Percentiles rank a stretch among this genome's conserved stretches.
Evolutionary conservation across 1,140 invertebrate species (phyloP).

Genomic region (Microplitis demolitor): DNA sequence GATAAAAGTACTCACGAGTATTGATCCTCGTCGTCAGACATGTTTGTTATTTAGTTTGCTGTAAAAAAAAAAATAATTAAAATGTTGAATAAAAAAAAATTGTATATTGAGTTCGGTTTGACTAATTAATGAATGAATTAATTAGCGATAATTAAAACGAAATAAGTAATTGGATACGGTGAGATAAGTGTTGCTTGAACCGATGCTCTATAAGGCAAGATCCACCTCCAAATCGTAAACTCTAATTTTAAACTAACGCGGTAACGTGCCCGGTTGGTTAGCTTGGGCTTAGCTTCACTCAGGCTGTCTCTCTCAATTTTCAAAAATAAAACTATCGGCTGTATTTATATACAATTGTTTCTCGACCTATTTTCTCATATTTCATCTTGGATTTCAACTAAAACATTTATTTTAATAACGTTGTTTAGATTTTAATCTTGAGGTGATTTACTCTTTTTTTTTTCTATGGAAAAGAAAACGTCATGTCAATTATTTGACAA

Average conservation of each 20-base stretch:
- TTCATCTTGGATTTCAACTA: no score
- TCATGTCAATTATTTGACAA: no score
- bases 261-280: neutral
- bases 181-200: constrained; percentile 51
- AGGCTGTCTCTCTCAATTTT: neutral
- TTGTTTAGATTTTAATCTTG: no score
- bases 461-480: no score
- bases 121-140: neutral
- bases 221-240: constrained; percentile 46
- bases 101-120: neutral
- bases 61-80: constrained; percentile 45
- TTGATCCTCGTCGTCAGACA: constrained; percentile 63
- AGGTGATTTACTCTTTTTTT: no score
- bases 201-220: constrained; percentile 60
- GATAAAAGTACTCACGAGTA: constrained; percentile 57
- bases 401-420: no score
- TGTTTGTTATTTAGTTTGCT: constrained; percentile 51
- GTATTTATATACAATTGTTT: no score
- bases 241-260: constrained; percentile 55
- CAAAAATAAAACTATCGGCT: neutral
- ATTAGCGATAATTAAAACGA: neutral
- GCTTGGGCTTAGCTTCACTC: neutral
- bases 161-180: constrained; percentile 54
- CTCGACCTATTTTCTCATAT: no score
- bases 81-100: neutral